These are phyloP conservation scores for Synanthedon tipuliformis DNA, from an alignment of 2,888 invertebrate genomes.

Conservation along the genomic window DNA sequence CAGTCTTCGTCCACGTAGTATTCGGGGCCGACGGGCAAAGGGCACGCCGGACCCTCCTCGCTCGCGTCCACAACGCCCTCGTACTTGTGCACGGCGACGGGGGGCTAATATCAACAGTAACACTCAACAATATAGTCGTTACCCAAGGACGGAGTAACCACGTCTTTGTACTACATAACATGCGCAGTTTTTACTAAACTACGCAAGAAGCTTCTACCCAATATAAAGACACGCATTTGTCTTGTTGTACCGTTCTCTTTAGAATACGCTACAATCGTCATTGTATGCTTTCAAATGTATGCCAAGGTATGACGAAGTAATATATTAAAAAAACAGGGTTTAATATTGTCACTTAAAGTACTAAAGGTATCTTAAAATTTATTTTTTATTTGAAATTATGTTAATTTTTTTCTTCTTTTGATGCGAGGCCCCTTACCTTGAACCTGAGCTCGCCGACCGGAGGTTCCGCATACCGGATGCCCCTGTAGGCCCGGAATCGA, in stretches of 20 bases:
- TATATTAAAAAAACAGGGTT: too few species aligned
- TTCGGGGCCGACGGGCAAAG: slow-evolving; percentile 32
- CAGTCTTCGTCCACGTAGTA: slow-evolving; percentile 71
- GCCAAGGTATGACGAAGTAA: too few species aligned
- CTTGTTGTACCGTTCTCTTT: too few species aligned
- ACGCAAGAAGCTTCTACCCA: too few species aligned
- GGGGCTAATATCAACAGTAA: slow-evolving; percentile 42
- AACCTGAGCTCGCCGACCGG: slow-evolving; percentile 42
- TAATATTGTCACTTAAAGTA: too few species aligned
- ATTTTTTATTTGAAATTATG: background rate
- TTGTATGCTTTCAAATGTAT: too few species aligned
- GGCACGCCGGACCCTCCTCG: slow-evolving; percentile 70
- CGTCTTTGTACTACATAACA: background rate
- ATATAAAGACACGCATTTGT: too few species aligned
- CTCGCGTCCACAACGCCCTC: slow-evolving; percentile 63
- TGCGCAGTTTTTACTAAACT: too few species aligned
- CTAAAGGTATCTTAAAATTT: background rate
- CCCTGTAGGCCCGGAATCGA: slow-evolving; percentile 49
- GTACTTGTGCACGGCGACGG: slow-evolving; percentile 61
- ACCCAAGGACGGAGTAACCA: background rate
- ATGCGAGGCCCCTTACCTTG: slow-evolving; percentile 22
- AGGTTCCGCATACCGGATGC: slow-evolving; percentile 49
- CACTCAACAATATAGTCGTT: background rate
- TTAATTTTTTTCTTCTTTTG: background rate
- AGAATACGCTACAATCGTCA: too few species aligned